Evolutionary conservation across 2,888 invertebrate species (phyloP), one percentile per base, ranked within the genome.

Genomic region (Pseudolycoriella hygida): DNA sequence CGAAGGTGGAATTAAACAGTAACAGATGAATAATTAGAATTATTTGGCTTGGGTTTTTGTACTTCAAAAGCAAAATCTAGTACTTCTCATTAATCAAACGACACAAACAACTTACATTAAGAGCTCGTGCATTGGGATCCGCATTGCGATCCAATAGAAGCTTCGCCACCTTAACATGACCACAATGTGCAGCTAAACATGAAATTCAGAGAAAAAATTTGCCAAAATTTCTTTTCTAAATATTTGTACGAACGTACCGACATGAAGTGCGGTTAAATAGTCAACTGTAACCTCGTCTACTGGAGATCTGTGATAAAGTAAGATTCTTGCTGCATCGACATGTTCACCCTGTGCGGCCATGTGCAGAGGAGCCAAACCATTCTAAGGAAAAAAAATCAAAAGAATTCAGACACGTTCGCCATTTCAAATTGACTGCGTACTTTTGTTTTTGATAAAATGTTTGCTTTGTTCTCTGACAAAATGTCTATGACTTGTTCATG

Each of bases 281-380:
- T 98, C 97, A 38, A 96, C 92, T 1, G 96, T 97, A 50, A 97
- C 93, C 68, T 97, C 97, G 68, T 97, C 96, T 42, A 97, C 94
- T n/a, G 92, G 89, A 2, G 96, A 94, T 51, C 92, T 87, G 63
- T 94, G 88, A 53, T 87, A 77, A 11, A 97, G 74, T 6, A 97
- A 72, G 43, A 92, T 84, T 45, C 90, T 74, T 4, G 96, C 96
- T 48, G 93, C 90, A 65, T 94, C 93, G 52, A 94, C 92, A 64
- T 97, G 96, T 67, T 98, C 96, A 50, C 97, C 97, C 67, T 97
- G 96, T 44, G 93, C 89, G 48, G 96, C 89, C 96, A 97, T 97
- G 69, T 97, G 97, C 53, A 97, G 72, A 37, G 96, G 93, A n/a
- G 93, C 88, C 52, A 97, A 69, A 12, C 96, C 87, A 60, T 87